Evolutionary conservation across 1,140 invertebrate genomes (phyloP).

Genomic region (Cydia splendana): DNA sequence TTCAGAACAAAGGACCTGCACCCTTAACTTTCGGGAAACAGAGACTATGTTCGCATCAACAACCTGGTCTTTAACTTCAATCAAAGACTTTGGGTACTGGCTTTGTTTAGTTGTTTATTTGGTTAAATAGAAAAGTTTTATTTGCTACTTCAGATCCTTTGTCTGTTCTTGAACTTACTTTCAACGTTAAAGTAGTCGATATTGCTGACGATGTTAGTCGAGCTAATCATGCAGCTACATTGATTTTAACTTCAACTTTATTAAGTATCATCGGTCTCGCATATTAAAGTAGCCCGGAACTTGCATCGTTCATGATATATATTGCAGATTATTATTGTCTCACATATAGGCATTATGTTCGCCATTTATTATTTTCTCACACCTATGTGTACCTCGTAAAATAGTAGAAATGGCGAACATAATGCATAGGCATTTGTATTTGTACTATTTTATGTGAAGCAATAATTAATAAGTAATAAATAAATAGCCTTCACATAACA

Average conservation of each 20-base stretch:
- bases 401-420: too few relatives aligned
- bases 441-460: too few relatives aligned
- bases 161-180: slow-evolving; percentile 29
- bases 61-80: slow-evolving; percentile 50
- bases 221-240: neutral
- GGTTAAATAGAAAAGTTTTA: slow-evolving; percentile 57
- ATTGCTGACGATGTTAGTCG: slow-evolving; percentile 12
- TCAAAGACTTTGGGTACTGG: slow-evolving; percentile 51
- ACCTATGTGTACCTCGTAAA: too few relatives aligned
- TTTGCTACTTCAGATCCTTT: slow-evolving; percentile 44
- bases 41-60: slow-evolving; percentile 44
- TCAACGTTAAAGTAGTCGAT: slow-evolving; percentile 10
- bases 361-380: too few relatives aligned
- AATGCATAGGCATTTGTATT: too few relatives aligned
- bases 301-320: neutral
- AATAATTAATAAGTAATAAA: too few relatives aligned
- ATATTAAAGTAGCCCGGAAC: neutral
- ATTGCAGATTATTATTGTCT: neutral
- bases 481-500: too few relatives aligned
- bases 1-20: neutral
- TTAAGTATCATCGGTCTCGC: neutral
- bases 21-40: slow-evolving; percentile 33
- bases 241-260: slow-evolving; percentile 6
- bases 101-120: slow-evolving; percentile 55
- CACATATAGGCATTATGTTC: neutral